These are phyloP conservation scores for Desmodus rotundus DNA, from an alignment of 2,113 vertebrate species.

Conservation along the genomic window DNA sequence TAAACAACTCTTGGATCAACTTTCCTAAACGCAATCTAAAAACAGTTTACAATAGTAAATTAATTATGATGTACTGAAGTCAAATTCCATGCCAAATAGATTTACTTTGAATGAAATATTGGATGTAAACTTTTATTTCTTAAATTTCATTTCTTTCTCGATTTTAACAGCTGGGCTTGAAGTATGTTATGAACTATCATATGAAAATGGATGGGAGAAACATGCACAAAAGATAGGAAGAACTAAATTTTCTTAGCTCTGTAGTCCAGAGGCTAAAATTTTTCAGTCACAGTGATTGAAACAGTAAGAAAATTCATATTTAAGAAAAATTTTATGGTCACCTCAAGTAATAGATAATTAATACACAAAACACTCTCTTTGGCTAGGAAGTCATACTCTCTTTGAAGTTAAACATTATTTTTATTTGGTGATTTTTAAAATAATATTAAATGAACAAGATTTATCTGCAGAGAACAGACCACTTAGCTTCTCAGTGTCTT, in stretches of 20 bases:
- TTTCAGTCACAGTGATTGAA: not conserved
- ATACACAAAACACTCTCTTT: not conserved
- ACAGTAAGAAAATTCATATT: constrained; percentile 20
- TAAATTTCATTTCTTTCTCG: not conserved
- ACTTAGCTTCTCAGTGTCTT: not conserved
- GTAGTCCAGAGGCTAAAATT: not conserved
- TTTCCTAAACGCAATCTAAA: not conserved
- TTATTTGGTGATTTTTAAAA: not conserved
- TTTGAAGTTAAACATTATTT: not conserved
- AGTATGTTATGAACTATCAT: not conserved
- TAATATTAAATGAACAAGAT: not conserved
- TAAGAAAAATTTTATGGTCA: not conserved
- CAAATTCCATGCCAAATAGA: constrained; percentile 13
- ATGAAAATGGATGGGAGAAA: not conserved
- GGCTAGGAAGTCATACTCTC: not conserved
- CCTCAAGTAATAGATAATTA: not conserved
- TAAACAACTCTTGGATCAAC: not conserved
- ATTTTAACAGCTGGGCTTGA: not conserved
- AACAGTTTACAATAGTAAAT: not conserved
- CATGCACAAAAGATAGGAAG: not conserved
- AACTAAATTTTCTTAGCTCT: not conserved
- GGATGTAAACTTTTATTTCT: not conserved
- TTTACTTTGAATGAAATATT: not conserved
- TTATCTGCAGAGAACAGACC: not conserved
- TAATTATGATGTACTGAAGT: not conserved